phyloP scores from a whole-genome alignment of 2,888 invertebrate species.

The Unio pictorum region DNA sequence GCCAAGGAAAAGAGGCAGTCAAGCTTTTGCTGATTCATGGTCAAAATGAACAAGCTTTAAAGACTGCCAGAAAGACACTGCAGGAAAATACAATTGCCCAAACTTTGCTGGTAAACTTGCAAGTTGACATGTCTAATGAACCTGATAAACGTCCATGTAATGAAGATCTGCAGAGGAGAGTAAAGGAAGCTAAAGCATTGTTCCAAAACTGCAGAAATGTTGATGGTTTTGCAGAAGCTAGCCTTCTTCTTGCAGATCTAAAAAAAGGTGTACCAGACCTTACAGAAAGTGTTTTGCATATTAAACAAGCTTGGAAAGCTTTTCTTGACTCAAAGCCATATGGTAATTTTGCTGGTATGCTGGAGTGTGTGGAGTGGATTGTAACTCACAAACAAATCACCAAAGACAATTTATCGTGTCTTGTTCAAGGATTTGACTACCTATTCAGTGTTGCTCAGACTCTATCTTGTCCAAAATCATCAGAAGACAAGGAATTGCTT shows the following conservation, averaged over 20 bases:
- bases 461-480: constrained; percentile 16
- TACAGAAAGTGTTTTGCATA: constrained; percentile 11
- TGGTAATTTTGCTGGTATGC: constrained; percentile 37
- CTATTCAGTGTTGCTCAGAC: constrained; percentile 30
- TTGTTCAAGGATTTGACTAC: constrained; percentile 34
- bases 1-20: constrained; percentile 34
- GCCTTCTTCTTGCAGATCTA: constrained; percentile 22
- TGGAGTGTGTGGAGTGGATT: constrained; percentile 47
- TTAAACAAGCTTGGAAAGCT: constrained; percentile 32
- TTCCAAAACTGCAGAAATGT: constrained; percentile 25
- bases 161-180: constrained; percentile 7
- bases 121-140: constrained; percentile 28
- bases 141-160: neutral
- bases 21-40: constrained; percentile 42
- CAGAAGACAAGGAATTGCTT: constrained; percentile 20
- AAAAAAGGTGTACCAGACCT: constrained; percentile 1
- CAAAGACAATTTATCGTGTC: constrained; percentile 7
- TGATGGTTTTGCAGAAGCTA: constrained; percentile 28
- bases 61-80: constrained; percentile 32
- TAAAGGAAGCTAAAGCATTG: constrained; percentile 29
- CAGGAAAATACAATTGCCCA: constrained; percentile 37
- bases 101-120: constrained; percentile 35
- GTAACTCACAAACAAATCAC: constrained; percentile 8
- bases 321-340: constrained; percentile 35
- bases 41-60: constrained; percentile 29